Base-by-base conservation (phyloP, 2,113 vertebrate genomes). In the Phyllostomus hastatus region DNA sequence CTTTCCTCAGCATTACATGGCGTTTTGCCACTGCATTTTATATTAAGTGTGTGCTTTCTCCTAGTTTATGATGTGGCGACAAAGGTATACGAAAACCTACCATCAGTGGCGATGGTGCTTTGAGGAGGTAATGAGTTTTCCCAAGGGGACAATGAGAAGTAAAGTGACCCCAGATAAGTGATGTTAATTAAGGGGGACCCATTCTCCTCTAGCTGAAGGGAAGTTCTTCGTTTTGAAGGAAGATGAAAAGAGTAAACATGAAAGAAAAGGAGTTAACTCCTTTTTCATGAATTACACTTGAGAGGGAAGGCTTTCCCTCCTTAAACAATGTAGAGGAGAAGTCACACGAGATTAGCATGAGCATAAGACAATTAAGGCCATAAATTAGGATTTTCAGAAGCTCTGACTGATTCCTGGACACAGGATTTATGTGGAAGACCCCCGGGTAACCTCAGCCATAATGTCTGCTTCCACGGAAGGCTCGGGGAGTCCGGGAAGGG, bases 351-450 rank as follows among this genome's bases (percentile, higher is more conserved):
- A 96, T 95, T 69, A 84, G 59, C 76, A 59, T 26, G 90, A 57
- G 85, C 10, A 1, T 54, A 73, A 80, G 90, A 95, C 72, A 82
- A 78, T 91, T 96, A 88, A 59, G 79, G 81, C 61, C 85, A 92
- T 89, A 88, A 90, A 92, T 94, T 95, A 72, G 50, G 80, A 31
- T 72, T 97, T 96, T 76, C 81, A 94, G 94, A 94, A 95, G 92
- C 76, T 92, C 88, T 72, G 59, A 89, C 52, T 91, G 95, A 95
- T 90, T 90, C 57, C 50, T 88, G 81, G 90, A 72, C 24, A 9
- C 11, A 82, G 81, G 81, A 82, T 97, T 94, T 91, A 73, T 96
- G 96, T 96, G 76, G 59, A 84, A 96, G 93, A 92, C 96, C 92
- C 95, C 88, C 48, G 86, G 91, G 94, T 97, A 96, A 96, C 93